Evolutionary conservation across 2,888 invertebrate genomes (phyloP).

Genomic region (Tuberolachnus salignus): DNA sequence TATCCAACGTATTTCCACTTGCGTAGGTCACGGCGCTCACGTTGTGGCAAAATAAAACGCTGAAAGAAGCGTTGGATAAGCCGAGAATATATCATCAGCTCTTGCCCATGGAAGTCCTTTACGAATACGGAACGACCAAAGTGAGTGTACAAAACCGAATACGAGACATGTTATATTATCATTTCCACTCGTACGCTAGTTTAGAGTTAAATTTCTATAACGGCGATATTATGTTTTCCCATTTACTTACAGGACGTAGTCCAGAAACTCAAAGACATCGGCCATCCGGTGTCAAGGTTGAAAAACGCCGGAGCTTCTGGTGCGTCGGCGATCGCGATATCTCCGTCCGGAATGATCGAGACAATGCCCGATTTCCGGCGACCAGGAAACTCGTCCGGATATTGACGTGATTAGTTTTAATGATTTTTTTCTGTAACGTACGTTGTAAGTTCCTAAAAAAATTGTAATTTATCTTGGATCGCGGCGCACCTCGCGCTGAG

Average conservation of each 20-base stretch:
- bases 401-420: conserved; percentile 10
- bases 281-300: conserved; percentile 24
- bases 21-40: conserved; percentile 71
- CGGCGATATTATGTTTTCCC: conserved; percentile 4
- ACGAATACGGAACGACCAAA: conserved; percentile 70
- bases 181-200: too few relatives aligned
- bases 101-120: conserved; percentile 74
- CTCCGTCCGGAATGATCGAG: not conserved
- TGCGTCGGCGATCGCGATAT: conserved; percentile 20
- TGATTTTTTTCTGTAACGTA: not conserved
- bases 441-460: too few relatives aligned
- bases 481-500: too few relatives aligned
- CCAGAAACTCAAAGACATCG: conserved; percentile 27
- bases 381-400: conserved; percentile 49
- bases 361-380: conserved; percentile 52
- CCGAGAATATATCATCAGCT: conserved; percentile 88
- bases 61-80: conserved; percentile 73
- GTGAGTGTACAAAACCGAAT: conserved; percentile 64
- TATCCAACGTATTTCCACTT: too few relatives aligned
- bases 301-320: not conserved
- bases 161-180: not conserved
- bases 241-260: conserved; percentile 28
- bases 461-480: too few relatives aligned
- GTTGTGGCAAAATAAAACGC: conserved; percentile 69
- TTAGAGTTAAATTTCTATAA: too few relatives aligned